Evolutionary conservation across 2,797 vertebrate species (phyloP).

Genomic region (Heliangelus exortis): DNA sequence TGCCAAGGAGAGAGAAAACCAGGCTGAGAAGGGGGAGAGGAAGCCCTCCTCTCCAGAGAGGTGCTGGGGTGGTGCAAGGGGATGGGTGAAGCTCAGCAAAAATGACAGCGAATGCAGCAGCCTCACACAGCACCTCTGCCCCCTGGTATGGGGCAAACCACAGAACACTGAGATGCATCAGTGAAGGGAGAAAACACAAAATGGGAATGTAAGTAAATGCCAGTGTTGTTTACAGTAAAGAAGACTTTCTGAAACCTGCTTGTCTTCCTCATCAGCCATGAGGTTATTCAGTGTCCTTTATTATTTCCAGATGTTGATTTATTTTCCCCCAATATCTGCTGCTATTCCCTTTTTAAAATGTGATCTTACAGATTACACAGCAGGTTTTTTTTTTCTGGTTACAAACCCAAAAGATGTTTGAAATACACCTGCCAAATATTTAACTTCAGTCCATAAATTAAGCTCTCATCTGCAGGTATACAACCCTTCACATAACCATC

Average conservation of each 20-base stretch:
- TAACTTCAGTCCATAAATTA: neutral
- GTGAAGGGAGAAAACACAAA: neutral
- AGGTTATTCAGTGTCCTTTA: neutral
- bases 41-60: accelerated
- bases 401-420: neutral
- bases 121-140: neutral
- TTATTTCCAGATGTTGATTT: slow-evolving; percentile 10
- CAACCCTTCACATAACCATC: neutral
- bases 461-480: neutral
- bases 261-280: neutral
- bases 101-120: no score
- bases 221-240: neutral
- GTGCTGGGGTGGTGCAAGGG: neutral
- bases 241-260: neutral
- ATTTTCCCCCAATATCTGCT: neutral
- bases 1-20: neutral
- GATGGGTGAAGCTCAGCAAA: neutral
- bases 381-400: neutral
- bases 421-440: slow-evolving; percentile 8
- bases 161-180: neutral
- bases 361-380: neutral
- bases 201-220: neutral
- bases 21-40: accelerated
- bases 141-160: neutral
- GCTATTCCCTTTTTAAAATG: neutral